These are phyloP conservation scores for Penelope pileata DNA, from an alignment of 2,113 vertebrate genomes.

Conservation along the genomic window DNA sequence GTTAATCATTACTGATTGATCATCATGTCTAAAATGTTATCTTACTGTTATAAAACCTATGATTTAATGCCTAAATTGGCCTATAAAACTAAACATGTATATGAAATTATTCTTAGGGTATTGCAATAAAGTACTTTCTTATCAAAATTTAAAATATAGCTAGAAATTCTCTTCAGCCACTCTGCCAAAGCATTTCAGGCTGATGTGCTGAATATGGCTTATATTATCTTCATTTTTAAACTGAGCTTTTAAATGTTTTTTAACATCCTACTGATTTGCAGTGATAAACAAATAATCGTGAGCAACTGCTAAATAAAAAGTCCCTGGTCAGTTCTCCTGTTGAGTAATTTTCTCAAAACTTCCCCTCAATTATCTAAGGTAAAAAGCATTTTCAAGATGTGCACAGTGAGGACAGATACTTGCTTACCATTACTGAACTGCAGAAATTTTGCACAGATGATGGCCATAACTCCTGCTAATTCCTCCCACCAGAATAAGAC, in stretches of 20 bases:
- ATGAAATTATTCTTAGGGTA: background rate
- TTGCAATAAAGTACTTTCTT: background rate
- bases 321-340: background rate
- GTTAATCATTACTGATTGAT: background rate
- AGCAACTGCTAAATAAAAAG: background rate
- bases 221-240: background rate
- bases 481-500: background rate
- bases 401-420: background rate
- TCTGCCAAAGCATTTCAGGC: too few species aligned
- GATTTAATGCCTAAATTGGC: background rate
- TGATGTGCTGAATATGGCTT: background rate
- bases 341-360: background rate
- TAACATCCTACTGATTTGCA: background rate
- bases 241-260: background rate
- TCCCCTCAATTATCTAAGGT: background rate
- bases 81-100: background rate
- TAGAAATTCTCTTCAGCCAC: background rate
- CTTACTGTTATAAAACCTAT: background rate
- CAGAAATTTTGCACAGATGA: background rate
- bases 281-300: background rate
- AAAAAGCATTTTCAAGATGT: background rate
- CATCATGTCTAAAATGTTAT: background rate
- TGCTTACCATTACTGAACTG: background rate
- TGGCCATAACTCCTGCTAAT: background rate
- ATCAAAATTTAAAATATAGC: background rate